Evolutionary conservation across 2,113 vertebrate species (phyloP).

Genomic region (Notarius lentiginosus): DNA sequence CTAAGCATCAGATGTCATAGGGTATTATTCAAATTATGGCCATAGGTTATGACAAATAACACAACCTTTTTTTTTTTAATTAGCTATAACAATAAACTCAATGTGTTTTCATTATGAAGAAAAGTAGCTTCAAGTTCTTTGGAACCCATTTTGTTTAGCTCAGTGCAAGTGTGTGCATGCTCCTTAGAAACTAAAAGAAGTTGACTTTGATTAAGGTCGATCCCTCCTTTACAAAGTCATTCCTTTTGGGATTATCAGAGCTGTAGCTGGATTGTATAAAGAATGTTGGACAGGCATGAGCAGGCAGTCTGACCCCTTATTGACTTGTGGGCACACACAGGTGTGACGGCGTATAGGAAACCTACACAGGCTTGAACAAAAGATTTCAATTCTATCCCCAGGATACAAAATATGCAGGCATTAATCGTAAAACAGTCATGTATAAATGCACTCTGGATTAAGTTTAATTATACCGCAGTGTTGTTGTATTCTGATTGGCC

Average conservation of each 20-base stretch:
- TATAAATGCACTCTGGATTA: constrained; percentile 9
- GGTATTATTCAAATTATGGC: neutral
- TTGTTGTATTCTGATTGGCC: neutral
- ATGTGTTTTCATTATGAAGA: neutral
- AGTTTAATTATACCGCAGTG: constrained; percentile 12
- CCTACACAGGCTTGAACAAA: constrained; percentile 41
- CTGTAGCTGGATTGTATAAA: constrained; percentile 50
- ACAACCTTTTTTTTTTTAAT: neutral
- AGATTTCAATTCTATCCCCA: constrained; percentile 34
- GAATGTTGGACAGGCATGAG: constrained; percentile 54
- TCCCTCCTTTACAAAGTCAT: constrained; percentile 46
- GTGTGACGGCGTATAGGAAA: constrained; percentile 46
- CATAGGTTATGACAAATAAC: neutral
- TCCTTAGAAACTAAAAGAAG: constrained; percentile 41
- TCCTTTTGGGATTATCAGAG: constrained; percentile 50
- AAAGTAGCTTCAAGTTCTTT: constrained; percentile 16
- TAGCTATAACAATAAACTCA: neutral
- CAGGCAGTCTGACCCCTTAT: constrained; percentile 52
- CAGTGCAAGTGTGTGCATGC: constrained; percentile 35
- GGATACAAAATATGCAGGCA: constrained; percentile 40
- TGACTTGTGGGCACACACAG: constrained; percentile 56
- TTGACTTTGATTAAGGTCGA: constrained; percentile 45
- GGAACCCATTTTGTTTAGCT: neutral
- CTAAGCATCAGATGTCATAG: constrained; percentile 6
- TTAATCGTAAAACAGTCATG: constrained; percentile 6